phyloP scores from a whole-genome alignment of 2,888 invertebrate species.

The Ectobius pallidus region DNA sequence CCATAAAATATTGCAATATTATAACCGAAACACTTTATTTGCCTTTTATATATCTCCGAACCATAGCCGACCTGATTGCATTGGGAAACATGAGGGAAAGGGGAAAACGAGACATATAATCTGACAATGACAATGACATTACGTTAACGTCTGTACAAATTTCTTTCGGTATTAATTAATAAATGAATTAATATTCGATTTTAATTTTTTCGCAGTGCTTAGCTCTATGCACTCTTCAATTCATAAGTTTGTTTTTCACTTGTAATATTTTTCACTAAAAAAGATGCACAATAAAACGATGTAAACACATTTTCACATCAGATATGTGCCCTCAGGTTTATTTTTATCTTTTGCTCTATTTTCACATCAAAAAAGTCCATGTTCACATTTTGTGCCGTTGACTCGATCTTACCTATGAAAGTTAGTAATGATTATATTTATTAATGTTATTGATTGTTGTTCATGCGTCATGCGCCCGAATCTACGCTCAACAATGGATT shows the following conservation, averaged over 20 bases:
- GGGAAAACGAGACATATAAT: slow-evolving; percentile 32
- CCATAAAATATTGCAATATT: neutral
- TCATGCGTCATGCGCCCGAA: slow-evolving; percentile 27
- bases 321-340: slow-evolving; percentile 33
- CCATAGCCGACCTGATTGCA: neutral
- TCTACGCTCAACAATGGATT: slow-evolving; percentile 28
- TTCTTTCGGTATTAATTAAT: slow-evolving; percentile 19
- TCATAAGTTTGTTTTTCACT: neutral
- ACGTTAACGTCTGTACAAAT: slow-evolving; percentile 37
- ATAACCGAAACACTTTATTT: neutral
- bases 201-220: neutral
- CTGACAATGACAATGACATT: slow-evolving; percentile 35
- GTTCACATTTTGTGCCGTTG: slow-evolving; percentile 35
- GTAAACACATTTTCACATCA: slow-evolving; percentile 35
- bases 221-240: neutral
- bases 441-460: slow-evolving; percentile 34
- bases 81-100: neutral
- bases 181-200: slow-evolving; percentile 23
- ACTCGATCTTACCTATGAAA: slow-evolving; percentile 23
- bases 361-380: slow-evolving; percentile 27
- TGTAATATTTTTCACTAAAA: slow-evolving; percentile 28
- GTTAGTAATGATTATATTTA: slow-evolving; percentile 19
- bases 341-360: slow-evolving; percentile 7
- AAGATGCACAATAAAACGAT: slow-evolving; percentile 37
- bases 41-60: too few species aligned